Percentiles rank a stretch among this genome's conserved stretches.
phyloP scores from a whole-genome alignment of 1,140 invertebrate genomes.

The Myzus persicae region DNA sequence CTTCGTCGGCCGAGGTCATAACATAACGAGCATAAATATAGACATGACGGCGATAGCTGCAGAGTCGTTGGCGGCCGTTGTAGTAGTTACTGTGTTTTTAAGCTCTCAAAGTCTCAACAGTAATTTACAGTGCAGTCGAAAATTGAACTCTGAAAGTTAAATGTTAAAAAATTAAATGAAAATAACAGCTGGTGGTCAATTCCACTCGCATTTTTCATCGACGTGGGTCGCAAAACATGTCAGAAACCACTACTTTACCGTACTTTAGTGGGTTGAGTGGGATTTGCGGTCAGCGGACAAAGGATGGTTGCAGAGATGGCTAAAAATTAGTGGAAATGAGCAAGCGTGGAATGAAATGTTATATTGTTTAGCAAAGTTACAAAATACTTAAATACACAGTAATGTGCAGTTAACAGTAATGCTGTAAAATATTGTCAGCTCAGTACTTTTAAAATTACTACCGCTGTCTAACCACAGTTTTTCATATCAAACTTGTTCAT shows the following conservation, averaged over 20 bases:
- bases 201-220: background rate
- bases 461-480: background rate
- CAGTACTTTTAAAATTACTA: background rate
- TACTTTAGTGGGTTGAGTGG: background rate
- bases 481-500: background rate
- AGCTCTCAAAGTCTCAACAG: no score
- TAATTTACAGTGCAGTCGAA: background rate
- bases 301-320: background rate
- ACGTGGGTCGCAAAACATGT: background rate
- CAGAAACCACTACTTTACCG: background rate
- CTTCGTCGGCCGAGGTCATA: background rate
- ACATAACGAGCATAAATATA: slow-evolving; percentile 28
- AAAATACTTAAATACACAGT: background rate
- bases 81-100: background rate
- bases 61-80: background rate
- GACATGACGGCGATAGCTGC: background rate
- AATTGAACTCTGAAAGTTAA: background rate
- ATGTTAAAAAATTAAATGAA: slow-evolving; percentile 1
- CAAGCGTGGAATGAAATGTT: background rate
- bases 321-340: background rate
- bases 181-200: background rate
- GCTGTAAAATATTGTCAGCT: background rate
- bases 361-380: background rate
- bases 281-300: background rate
- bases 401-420: background rate